Evolutionary conservation across 35 echinoderm and acorn worm genomes (phyloP), one percentile per base, ranked within the genome.

Genomic region (Ophiothrix spiculata): DNA sequence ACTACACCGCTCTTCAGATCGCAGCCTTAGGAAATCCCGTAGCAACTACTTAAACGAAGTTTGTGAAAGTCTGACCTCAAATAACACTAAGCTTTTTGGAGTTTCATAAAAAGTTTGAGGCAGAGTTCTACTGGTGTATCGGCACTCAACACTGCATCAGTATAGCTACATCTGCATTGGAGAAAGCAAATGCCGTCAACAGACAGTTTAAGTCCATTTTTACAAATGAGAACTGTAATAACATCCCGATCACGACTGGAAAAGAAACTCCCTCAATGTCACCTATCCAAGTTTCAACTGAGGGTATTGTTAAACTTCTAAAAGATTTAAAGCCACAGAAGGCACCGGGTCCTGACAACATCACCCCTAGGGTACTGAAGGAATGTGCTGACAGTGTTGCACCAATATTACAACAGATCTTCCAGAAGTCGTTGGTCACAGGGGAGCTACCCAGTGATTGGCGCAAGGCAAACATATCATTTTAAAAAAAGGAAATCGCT

Each of bases 71-170:
- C 76, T 75, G 38, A 34, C 3, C 33, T 35, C 84, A 76, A 32
- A 29, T 33, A 60, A 75, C 36, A 77, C 84, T 76, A 86, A 75
- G 64, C 84, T 31, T 86, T 86, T 35, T 86, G 84, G 84, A 60
- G 75, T 17, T 86, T 75, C 39, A 45, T 86, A 38, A 76, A 86
- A 31, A 76, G 34, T 31, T 16, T 16, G 10, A 60, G 75, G 4
- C 84, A 86, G 36, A 76, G 39, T 6, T 76, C 46, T 39, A 38
- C 75, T 1, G 84, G 64, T n/a, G 75, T 77, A 13, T 14, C 84
- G 25, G 21, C 84, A 31, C 64, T 76, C 1, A n/a, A 74, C n/a
- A 76, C 42, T 15, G 45, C 2, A 83, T 16, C 29, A 73, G 75
- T 1, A 39, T 39, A 12, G 75, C 84, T 28, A 73, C 81, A 34